Evolutionary conservation across 2,888 invertebrate genomes (phyloP).

Genomic region (Glaucopsyche alexis): DNA sequence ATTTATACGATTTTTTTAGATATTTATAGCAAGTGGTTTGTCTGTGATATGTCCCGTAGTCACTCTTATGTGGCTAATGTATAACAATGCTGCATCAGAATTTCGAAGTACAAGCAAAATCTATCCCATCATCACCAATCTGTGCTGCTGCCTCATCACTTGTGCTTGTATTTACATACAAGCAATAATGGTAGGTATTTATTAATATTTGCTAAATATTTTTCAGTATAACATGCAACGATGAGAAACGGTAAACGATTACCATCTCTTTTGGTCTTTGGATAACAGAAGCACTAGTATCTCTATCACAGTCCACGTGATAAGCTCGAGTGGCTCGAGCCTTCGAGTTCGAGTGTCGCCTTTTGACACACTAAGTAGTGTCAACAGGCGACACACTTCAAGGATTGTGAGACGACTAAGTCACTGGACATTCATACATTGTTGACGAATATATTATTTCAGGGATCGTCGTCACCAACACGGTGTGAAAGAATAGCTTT

Average conservation of each 20-base stretch:
- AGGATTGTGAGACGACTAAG: too few species aligned
- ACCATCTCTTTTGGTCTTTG: neutral
- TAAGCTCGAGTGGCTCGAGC: too few species aligned
- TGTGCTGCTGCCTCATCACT: slow-evolving; percentile 80
- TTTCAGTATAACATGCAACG: neutral
- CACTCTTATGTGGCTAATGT: slow-evolving; percentile 64
- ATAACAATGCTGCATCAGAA: slow-evolving; percentile 62
- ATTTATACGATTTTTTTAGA: slow-evolving; percentile 46
- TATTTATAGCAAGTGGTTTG: slow-evolving; percentile 64
- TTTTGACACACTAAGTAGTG: too few species aligned
- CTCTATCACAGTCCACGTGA: too few species aligned
- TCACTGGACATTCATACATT: too few species aligned
- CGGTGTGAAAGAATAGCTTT: slow-evolving; percentile 85
- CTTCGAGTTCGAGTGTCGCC: too few species aligned
- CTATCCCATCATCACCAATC: slow-evolving; percentile 80
- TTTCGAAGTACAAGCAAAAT: slow-evolving; percentile 73
- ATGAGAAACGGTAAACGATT: neutral
- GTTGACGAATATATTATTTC: slow-evolving; percentile 32
- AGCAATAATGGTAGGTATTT: slow-evolving; percentile 81
- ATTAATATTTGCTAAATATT: slow-evolving; percentile 20
- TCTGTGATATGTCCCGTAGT: slow-evolving; percentile 55
- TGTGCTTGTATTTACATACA: slow-evolving; percentile 83
- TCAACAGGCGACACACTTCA: too few species aligned
- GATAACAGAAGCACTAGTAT: too few species aligned
- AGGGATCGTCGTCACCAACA: slow-evolving; percentile 82